A percentile compares a stretch with the other conserved stretches of the same genome.
Evolutionary conservation across 1,140 invertebrate genomes (phyloP).

Genomic region (Plectus sambesii): DNA sequence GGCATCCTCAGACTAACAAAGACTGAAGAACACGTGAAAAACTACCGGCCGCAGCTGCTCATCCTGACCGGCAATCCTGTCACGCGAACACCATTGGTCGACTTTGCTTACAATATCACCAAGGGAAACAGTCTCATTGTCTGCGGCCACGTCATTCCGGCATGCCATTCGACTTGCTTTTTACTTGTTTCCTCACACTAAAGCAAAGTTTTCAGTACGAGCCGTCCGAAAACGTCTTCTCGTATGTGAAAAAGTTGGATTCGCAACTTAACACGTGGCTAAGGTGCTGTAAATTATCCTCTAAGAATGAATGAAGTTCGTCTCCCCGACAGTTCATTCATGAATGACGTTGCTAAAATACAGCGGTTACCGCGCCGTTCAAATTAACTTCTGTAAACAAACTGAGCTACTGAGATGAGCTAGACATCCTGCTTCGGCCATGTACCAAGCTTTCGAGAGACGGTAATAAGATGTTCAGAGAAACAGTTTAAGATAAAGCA

Average conservation of each 20-base stretch:
- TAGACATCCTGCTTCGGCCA: no score
- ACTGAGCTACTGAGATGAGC: no score
- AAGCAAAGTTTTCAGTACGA: slow-evolving; percentile 14
- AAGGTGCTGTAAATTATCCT: no score
- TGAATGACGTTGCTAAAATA: no score
- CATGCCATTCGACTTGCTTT: slow-evolving; percentile 45
- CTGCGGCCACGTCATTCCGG: slow-evolving; percentile 74
- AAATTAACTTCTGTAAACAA: no score
- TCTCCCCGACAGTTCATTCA: no score
- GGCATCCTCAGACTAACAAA: slow-evolving; percentile 70
- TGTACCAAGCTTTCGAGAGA: no score
- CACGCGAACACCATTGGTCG: slow-evolving; percentile 66
- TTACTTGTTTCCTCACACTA: neutral
- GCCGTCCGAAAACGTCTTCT: slow-evolving; percentile 16
- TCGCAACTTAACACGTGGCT: slow-evolving; percentile 15
- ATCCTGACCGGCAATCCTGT: slow-evolving; percentile 73
- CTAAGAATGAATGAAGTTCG: no score
- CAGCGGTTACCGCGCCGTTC: no score
- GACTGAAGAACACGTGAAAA: slow-evolving; percentile 87
- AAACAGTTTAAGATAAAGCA: no score
- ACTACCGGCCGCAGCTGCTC: slow-evolving; percentile 73
- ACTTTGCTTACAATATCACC: slow-evolving; percentile 75
- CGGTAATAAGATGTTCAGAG: no score
- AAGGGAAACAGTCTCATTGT: slow-evolving; percentile 80
- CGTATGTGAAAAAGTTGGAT: slow-evolving; percentile 13